Conservation (phyloP, 2,888 invertebrate species). For the Neoscelio sp. region DNA sequence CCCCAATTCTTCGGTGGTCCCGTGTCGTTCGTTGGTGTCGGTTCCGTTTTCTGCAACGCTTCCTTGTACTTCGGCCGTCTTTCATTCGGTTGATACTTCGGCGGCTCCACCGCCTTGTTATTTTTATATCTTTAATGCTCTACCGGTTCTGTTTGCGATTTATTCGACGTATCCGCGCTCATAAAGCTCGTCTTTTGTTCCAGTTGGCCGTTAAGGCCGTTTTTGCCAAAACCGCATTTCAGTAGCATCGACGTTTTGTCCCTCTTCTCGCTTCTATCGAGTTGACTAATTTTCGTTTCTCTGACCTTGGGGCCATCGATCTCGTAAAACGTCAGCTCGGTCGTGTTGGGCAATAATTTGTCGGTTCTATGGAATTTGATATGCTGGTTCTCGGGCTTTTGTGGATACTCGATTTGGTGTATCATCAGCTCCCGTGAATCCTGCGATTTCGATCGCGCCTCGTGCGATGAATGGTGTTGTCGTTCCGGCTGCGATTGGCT, state of each 20-base stretch:
- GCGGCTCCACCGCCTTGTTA: constrained; percentile 76
- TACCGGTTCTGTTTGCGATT: constrained; percentile 73
- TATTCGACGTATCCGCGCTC: constrained; percentile 65
- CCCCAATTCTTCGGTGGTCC: constrained; percentile 79
- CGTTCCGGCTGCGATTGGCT: constrained; percentile 80
- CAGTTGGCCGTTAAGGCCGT: constrained; percentile 52
- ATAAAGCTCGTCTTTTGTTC: constrained; percentile 73
- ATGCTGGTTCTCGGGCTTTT: constrained; percentile 74
- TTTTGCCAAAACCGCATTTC: constrained; percentile 71
- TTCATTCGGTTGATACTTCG: constrained; percentile 79
- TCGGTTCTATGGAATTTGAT: constrained; percentile 74
- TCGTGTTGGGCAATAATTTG: constrained; percentile 70
- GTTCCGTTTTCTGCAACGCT: constrained; percentile 76
- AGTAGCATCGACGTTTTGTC: constrained; percentile 61
- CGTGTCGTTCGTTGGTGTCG: constrained; percentile 78
- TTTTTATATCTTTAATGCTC: constrained; percentile 73
- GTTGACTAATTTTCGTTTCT: constrained; percentile 71
- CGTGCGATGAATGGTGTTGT: constrained; percentile 76
- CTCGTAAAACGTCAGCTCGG: constrained; percentile 79
- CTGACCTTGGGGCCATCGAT: constrained; percentile 77
- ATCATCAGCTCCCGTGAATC: constrained; percentile 77
- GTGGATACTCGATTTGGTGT: constrained; percentile 78
- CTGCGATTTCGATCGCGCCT: constrained; percentile 79
- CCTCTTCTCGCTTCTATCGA: constrained; percentile 70
- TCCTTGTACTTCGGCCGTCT: constrained; percentile 80